Conservation (phyloP, 2,113 vertebrate species). For the Petroica traversi region DNA sequence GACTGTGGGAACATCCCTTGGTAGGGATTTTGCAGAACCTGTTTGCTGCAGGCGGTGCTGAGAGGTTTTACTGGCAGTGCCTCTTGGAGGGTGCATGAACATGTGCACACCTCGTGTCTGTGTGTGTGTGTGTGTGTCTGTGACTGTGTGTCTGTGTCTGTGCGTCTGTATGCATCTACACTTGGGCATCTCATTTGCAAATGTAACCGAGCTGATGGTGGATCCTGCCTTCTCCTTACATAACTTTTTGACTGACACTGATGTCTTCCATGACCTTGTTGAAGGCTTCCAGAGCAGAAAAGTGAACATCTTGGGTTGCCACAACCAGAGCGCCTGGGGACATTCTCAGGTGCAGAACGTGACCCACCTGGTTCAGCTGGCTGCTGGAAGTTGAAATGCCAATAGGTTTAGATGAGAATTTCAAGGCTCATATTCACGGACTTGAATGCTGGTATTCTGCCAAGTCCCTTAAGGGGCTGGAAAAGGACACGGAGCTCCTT, state of each 20-base stretch:
- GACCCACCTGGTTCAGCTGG: neutral
- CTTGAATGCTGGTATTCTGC: neutral
- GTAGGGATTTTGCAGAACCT: neutral
- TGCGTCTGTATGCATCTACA: no score
- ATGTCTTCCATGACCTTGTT: neutral
- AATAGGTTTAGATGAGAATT: neutral
- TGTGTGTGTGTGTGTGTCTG: fast-evolving
- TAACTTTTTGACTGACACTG: neutral
- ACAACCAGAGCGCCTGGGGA: neutral
- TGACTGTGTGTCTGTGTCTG: fast-evolving
- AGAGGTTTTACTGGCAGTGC: neutral
- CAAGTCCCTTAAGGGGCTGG: neutral
- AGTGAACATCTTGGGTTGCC: neutral
- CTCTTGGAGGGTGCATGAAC: neutral
- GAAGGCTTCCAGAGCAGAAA: neutral
- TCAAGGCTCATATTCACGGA: neutral
- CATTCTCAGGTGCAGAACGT: neutral
- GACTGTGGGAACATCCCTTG: neutral
- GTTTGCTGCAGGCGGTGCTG: neutral
- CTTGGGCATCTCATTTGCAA: neutral
- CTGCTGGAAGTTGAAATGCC: neutral
- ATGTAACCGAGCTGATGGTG: neutral
- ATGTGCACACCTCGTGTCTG: neutral
- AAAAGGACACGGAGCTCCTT: neutral
- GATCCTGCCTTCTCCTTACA: neutral